Conservation (phyloP, 2,797 vertebrate genomes). For the Gadopsis marmoratus region DNA sequence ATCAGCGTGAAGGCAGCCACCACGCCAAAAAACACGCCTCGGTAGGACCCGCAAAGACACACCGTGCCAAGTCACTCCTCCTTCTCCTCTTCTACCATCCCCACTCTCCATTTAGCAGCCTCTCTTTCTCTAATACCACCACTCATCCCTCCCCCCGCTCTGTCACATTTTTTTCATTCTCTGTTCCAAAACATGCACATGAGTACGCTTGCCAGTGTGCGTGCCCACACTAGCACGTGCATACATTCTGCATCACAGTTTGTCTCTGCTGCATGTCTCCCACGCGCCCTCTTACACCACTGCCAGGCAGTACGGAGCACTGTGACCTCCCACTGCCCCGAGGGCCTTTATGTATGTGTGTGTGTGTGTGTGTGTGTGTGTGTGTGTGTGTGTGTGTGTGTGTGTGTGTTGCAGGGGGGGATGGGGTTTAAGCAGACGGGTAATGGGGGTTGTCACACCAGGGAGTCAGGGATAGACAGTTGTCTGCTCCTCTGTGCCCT, state of each 20-base stretch:
- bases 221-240: constrained; percentile 70
- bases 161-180: constrained; percentile 68
- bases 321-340: constrained; percentile 80
- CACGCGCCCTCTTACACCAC: constrained; percentile 67
- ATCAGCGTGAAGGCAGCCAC: constrained; percentile 69
- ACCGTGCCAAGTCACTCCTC: constrained; percentile 67
- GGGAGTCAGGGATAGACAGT: constrained; percentile 76
- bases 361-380: too few species aligned
- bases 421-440: constrained; percentile 79
- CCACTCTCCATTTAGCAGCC: constrained; percentile 44
- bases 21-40: constrained; percentile 67
- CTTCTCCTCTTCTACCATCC: constrained; percentile 37
- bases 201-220: constrained; percentile 72
- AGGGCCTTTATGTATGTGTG: constrained; percentile 59
- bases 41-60: constrained; percentile 61
- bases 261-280: constrained; percentile 75
- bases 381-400: constrained; percentile 40
- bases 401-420: constrained; percentile 50
- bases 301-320: constrained; percentile 74
- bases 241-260: constrained; percentile 58
- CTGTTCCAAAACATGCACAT: constrained; percentile 77
- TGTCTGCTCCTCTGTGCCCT: constrained; percentile 75
- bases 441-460: constrained; percentile 86
- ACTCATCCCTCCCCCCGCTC: constrained; percentile 37
- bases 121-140: constrained; percentile 41